Evolutionary conservation across 2,797 vertebrate species (phyloP).

Genomic region (Podarcis siculus): DNA sequence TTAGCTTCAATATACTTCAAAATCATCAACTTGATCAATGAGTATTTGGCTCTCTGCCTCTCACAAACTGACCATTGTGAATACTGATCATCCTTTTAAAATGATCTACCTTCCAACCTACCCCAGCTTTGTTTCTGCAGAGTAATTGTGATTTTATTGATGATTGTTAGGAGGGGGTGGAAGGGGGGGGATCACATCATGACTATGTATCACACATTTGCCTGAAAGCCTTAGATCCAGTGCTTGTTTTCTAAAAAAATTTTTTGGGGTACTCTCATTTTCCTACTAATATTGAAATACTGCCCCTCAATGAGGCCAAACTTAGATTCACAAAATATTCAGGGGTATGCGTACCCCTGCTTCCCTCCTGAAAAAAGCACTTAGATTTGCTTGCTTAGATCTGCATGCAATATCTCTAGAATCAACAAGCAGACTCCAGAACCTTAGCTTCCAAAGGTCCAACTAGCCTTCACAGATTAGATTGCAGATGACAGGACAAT

Average conservation of each 20-base stretch:
- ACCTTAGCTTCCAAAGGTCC: not conserved
- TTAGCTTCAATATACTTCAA: conserved; percentile 25
- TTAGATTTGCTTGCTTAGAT: no score
- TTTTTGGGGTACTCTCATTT: no score
- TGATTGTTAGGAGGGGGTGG: no score
- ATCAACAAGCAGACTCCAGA: not conserved
- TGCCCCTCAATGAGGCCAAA: no score
- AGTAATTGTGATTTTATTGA: not conserved
- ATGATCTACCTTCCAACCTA: no score
- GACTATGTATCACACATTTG: not conserved
- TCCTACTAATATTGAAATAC: no score
- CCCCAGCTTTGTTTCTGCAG: not conserved
- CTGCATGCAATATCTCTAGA: not conserved
- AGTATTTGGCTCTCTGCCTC: not conserved
- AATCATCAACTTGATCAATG: conserved; percentile 42
- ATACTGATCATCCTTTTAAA: conserved; percentile 3
- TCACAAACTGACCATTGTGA: conserved; percentile 25
- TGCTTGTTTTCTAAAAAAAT: no score
- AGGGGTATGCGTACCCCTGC: no score
- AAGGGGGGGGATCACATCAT: not conserved
- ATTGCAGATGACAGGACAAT: not conserved
- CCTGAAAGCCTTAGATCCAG: not conserved
- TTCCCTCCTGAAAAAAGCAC: no score
- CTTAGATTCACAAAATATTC: no score
- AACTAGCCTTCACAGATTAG: not conserved